A percentile compares a stretch with the other conserved stretches of the same genome.
These are phyloP conservation scores for Dipodomys stephensi DNA, from an alignment of 2,113 vertebrate species.

Conservation along the genomic window DNA sequence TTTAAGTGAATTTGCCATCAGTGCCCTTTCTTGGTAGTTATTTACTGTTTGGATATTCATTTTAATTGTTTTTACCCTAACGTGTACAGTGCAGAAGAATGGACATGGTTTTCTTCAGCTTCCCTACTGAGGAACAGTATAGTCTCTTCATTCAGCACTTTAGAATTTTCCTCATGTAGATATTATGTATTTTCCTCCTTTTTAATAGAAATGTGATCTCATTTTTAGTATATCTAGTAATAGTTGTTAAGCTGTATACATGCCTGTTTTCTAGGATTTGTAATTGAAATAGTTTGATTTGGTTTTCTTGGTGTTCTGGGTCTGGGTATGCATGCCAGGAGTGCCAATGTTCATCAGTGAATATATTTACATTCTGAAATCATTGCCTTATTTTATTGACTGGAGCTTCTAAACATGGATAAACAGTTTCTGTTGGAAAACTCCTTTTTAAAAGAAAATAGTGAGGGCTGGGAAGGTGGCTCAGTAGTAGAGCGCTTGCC, in stretches of 20 bases:
- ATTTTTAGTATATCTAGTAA: not conserved
- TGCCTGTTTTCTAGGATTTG: conserved; percentile 26
- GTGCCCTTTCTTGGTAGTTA: not conserved
- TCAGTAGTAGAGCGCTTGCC: too few species aligned
- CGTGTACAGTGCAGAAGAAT: not conserved
- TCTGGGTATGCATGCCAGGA: not conserved
- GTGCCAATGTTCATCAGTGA: not conserved
- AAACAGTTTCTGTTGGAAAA: conserved; percentile 22
- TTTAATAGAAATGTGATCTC: not conserved
- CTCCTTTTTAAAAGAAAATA: not conserved
- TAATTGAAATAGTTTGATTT: conserved; percentile 19
- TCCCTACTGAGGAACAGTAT: not conserved
- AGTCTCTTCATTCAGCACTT: not conserved
- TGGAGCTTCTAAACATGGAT: conserved; percentile 20
- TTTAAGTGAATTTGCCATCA: not conserved
- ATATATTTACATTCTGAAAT: not conserved
- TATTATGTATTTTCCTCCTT: not conserved
- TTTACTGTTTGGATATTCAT: not conserved
- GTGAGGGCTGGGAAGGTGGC: too few species aligned
- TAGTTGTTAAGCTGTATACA: not conserved
- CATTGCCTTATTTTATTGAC: not conserved
- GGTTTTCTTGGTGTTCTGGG: not conserved
- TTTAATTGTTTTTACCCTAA: not conserved
- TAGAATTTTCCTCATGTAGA: not conserved
- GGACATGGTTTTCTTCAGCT: not conserved